These are phyloP conservation scores for Eriocheir sinensis DNA, from an alignment of 1,140 invertebrate species.

Conservation along the genomic window DNA sequence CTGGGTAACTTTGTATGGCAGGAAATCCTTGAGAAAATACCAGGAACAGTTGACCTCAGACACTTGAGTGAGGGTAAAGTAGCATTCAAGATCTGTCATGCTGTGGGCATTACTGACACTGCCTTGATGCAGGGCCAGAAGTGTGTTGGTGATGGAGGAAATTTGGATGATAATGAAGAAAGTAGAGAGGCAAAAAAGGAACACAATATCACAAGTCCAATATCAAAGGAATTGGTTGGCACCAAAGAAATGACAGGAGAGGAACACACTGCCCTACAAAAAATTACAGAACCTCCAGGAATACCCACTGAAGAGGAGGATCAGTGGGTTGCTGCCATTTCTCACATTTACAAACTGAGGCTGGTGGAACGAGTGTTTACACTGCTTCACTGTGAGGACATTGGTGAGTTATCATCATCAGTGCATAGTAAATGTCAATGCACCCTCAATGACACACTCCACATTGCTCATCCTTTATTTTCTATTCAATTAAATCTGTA, in stretches of 20 bases:
- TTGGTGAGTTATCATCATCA: neutral
- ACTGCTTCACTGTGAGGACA: conserved; percentile 51
- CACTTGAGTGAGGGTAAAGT: conserved; percentile 42
- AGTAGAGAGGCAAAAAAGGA: neutral
- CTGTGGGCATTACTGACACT: no score
- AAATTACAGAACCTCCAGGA: neutral
- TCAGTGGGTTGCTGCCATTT: neutral
- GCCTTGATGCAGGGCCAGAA: neutral
- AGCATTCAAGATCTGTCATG: neutral
- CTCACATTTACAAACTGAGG: conserved; percentile 31
- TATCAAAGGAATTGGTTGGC: no score
- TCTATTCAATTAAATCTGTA: no score
- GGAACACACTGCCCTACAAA: neutral
- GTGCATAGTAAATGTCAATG: no score
- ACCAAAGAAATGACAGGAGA: no score
- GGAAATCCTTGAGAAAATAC: conserved; percentile 36
- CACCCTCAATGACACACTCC: no score
- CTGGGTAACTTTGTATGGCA: neutral
- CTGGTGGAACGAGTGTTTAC: conserved; percentile 54
- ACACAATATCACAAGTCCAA: neutral
- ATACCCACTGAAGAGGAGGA: neutral
- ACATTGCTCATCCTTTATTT: no score
- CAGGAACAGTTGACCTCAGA: neutral
- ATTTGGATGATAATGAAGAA: neutral
- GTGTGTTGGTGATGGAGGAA: neutral